Evolutionary conservation across 2,797 vertebrate species (phyloP).

Genomic region (Cyprinodon diabolis): DNA sequence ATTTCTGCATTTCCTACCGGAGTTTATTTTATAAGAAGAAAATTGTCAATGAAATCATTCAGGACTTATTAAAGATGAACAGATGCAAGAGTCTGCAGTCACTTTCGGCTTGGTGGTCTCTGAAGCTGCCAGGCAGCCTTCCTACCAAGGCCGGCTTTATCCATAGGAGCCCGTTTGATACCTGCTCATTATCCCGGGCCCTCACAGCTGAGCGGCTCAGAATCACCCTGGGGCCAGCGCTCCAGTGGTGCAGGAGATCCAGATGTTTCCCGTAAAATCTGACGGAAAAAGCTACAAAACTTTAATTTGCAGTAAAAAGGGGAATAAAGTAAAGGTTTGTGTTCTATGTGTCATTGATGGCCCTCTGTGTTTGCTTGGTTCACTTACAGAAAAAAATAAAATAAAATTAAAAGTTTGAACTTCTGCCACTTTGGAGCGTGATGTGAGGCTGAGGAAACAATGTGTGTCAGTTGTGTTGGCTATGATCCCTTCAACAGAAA

Average conservation of each 20-base stretch:
- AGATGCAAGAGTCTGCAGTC: conserved; percentile 18
- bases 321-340: conserved; percentile 82
- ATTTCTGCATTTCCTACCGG: neutral
- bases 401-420: conserved; percentile 53
- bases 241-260: conserved; percentile 74
- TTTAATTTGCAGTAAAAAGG: conserved; percentile 83
- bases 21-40: neutral
- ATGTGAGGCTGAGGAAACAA: conserved; percentile 44
- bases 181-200: conserved; percentile 79
- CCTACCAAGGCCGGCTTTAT: conserved; percentile 48
- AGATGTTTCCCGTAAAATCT: conserved; percentile 88
- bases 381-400: conserved; percentile 45
- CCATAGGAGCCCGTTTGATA: conserved; percentile 76
- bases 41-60: conserved; percentile 4
- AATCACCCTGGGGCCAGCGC: conserved; percentile 74
- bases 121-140: conserved; percentile 35
- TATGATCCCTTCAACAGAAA: conserved; percentile 29
- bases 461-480: conserved; percentile 51
- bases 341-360: conserved; percentile 69
- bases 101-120: conserved; percentile 64
- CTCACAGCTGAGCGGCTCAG: conserved; percentile 73
- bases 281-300: conserved; percentile 87
- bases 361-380: conserved; percentile 66
- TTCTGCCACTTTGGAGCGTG: conserved; percentile 49
- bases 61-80: neutral